A percentile compares a stretch with the other conserved stretches of the same genome.
phyloP scores from a whole-genome alignment of 2,888 invertebrate species.

The Sycophila texana region DNA sequence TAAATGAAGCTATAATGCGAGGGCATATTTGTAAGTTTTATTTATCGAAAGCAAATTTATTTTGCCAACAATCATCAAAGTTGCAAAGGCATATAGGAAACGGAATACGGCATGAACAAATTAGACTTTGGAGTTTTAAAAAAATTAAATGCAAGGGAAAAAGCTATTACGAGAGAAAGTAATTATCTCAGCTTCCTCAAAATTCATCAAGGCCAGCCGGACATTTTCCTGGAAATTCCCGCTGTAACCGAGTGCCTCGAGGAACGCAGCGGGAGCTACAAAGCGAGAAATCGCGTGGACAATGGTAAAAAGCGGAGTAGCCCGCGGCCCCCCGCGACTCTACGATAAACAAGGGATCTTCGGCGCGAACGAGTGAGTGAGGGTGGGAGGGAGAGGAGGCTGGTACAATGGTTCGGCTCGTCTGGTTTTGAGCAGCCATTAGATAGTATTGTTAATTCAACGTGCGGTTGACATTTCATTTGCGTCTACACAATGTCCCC shows the following conservation, averaged over 20 bases:
- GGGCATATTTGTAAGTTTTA: background rate
- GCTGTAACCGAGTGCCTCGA: slow-evolving; percentile 13
- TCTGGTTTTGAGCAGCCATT: slow-evolving; percentile 69
- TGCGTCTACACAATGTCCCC: slow-evolving; percentile 57
- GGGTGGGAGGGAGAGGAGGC: slow-evolving; percentile 55
- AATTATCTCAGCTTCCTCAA: no score
- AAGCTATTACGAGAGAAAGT: no score
- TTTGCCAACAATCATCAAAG: background rate
- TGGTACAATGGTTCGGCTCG: slow-evolving; percentile 62
- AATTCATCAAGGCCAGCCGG: background rate
- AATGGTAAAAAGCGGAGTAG: background rate
- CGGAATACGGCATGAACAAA: no score
- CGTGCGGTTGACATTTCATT: slow-evolving; percentile 72
- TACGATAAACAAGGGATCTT: slow-evolving; percentile 46
- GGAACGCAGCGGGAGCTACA: background rate
- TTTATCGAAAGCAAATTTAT: background rate
- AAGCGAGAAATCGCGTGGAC: slow-evolving; percentile 32
- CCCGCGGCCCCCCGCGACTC: background rate
- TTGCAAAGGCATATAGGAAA: background rate
- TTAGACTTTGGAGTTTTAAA: no score
- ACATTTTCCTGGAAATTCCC: slow-evolving; percentile 4
- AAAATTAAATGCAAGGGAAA: no score
- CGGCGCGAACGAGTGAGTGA: background rate
- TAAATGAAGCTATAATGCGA: background rate
- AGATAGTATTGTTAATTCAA: slow-evolving; percentile 73